Percentiles rank a stretch among this genome's conserved stretches.
Evolutionary conservation across 2,797 vertebrate species (phyloP).

Genomic region (Myoxocephalus aenaeus): DNA sequence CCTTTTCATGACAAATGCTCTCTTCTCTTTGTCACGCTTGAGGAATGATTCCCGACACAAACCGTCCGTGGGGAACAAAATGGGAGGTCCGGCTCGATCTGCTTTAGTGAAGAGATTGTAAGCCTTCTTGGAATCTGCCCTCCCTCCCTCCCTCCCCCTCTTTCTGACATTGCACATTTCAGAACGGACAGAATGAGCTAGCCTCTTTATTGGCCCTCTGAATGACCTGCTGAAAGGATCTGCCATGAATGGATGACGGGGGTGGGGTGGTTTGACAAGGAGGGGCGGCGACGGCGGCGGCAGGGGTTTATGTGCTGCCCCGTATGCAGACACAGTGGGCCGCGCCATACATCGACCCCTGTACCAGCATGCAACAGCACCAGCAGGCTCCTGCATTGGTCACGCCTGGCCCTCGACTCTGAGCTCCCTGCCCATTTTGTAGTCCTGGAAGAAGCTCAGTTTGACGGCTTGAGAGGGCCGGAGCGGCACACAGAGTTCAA

Average conservation of each 20-base stretch:
- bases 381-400: conserved; percentile 77
- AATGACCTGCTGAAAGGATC: conserved; percentile 81
- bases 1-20: conserved; percentile 8
- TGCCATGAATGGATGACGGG: conserved; percentile 76
- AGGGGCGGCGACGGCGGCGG: conserved; percentile 23
- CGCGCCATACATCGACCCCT: conserved; percentile 49
- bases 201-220: conserved; percentile 78
- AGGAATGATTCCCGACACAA: conserved; percentile 26
- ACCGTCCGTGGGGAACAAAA: conserved; percentile 35
- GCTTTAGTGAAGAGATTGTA: conserved; percentile 50
- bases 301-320: conserved; percentile 57
- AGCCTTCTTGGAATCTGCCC: conserved; percentile 69
- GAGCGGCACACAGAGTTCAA: conserved; percentile 72
- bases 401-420: conserved; percentile 61
- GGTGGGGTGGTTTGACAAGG: conserved; percentile 58
- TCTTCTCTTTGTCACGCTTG: conserved; percentile 2
- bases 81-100: conserved; percentile 48
- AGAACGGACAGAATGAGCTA: conserved; percentile 69
- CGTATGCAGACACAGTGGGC: conserved; percentile 55
- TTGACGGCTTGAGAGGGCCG: conserved; percentile 52
- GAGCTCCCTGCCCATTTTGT: conserved; percentile 35
- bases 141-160: conserved; percentile 15
- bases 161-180: conserved; percentile 79
- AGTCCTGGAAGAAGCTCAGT: conserved; percentile 54
- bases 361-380: conserved; percentile 67